Percentiles rank a stretch among this genome's conserved stretches.
phyloP scores from a whole-genome alignment of 2,888 invertebrate genomes.

The Epirrhoe alternata region DNA sequence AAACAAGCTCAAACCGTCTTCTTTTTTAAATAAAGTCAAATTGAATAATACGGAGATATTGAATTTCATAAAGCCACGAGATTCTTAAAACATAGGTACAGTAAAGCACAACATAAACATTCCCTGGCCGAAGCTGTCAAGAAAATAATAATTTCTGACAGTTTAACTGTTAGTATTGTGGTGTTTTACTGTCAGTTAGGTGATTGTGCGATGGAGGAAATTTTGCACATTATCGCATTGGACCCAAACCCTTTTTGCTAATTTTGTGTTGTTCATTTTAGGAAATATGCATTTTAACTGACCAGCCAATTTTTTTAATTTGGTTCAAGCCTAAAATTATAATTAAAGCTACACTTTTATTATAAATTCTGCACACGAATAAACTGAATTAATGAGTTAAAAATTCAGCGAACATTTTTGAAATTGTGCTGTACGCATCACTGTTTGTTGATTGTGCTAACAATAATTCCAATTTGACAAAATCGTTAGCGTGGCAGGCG shows the following conservation, averaged over 20 bases:
- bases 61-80: slow-evolving; percentile 12
- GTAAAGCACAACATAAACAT: background rate
- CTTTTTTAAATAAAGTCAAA: slow-evolving; percentile 8
- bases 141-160: no score
- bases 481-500: no score
- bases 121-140: background rate
- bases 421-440: background rate
- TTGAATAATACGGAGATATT: slow-evolving; percentile 18
- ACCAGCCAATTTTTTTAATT: no score
- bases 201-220: no score
- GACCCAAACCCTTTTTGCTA: no score
- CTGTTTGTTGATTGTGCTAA: background rate
- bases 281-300: no score
- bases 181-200: no score
- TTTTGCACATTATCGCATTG: no score
- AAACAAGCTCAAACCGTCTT: slow-evolving; percentile 9
- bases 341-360: background rate
- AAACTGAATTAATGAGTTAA: background rate
- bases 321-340: no score
- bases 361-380: background rate
- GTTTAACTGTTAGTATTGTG: no score
- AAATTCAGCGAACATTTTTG: background rate
- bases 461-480: background rate
- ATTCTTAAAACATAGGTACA: slow-evolving; percentile 2
- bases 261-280: no score